These are phyloP conservation scores for Phania funesta DNA, from an alignment of 2,888 invertebrate species.

Conservation along the genomic window DNA sequence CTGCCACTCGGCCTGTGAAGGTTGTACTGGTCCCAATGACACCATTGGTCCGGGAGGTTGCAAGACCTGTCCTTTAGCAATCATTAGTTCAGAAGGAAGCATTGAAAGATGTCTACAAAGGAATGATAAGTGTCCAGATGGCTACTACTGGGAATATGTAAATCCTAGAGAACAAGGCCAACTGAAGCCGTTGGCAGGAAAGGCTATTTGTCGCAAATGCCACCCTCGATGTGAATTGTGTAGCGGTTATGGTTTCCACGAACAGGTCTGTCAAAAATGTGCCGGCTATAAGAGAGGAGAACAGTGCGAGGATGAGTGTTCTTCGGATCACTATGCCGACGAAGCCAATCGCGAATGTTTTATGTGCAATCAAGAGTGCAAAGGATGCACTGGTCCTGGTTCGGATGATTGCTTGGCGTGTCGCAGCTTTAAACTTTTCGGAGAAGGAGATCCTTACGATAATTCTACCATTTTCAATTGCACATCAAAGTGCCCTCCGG, in stretches of 20 bases:
- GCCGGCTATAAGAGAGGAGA: slow-evolving; percentile 91
- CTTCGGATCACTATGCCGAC: slow-evolving; percentile 91
- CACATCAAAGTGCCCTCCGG: slow-evolving; percentile 89
- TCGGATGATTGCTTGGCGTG: slow-evolving; percentile 89
- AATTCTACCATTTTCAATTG: slow-evolving; percentile 90
- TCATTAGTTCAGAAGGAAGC: slow-evolving; percentile 87
- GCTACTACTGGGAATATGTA: slow-evolving; percentile 92
- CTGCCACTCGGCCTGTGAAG: slow-evolving; percentile 93
- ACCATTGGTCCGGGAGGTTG: slow-evolving; percentile 92
- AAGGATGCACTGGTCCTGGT: slow-evolving; percentile 90
- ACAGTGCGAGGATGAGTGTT: slow-evolving; percentile 95
- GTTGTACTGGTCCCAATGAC: slow-evolving; percentile 93
- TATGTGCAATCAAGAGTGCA: slow-evolving; percentile 90
- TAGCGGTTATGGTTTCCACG: slow-evolving; percentile 92
- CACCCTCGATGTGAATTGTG: slow-evolving; percentile 94
- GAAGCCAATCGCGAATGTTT: slow-evolving; percentile 86
- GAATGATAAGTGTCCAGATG: slow-evolving; percentile 90
- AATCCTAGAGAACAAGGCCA: slow-evolving; percentile 87
- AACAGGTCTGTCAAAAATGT: slow-evolving; percentile 92
- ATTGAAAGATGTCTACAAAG: slow-evolving; percentile 89
- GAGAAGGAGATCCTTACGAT: slow-evolving; percentile 82
- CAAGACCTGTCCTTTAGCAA: slow-evolving; percentile 93
- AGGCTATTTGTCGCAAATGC: slow-evolving; percentile 93
- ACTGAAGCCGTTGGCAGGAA: slow-evolving; percentile 89
- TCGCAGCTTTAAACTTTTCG: slow-evolving; percentile 87